Base-by-base conservation (phyloP, 2,888 invertebrate species). In the Caenorhabditis panamensis region DNA sequence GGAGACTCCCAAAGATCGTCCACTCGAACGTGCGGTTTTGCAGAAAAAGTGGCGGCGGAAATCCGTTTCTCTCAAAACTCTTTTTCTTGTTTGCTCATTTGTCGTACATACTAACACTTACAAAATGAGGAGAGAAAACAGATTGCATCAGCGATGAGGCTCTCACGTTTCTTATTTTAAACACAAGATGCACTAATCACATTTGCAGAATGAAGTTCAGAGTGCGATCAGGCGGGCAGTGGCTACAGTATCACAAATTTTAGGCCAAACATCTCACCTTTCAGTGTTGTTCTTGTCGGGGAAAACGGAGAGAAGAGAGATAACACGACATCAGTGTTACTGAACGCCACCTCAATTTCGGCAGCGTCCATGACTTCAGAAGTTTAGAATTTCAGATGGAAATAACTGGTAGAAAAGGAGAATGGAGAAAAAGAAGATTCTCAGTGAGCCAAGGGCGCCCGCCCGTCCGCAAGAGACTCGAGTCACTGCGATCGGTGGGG, bases 291-390 rank as follows among this genome's bases (percentile, higher is more conserved):
- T 58, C 44, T 71, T 13, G 51, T 8, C 18, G 71, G 68, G 2
- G 77, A 62, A 18, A 81, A 81, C 2, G 75, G 80, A 54, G 83
- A 82, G 28, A 84, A 79, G 20, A 86, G 47, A 1, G 86, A 86
- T 13, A 86, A 56, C 11, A 86, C 83, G 18, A 86, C 28, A 44
- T 84, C 83, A 18, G 81, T 69, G 20, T 84, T 80, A 41, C 58
- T 76, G 61, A 86, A 78, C 63, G 82, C 73, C 28, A 86, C 77
- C 54, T 84, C 83, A 47, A 86, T 73, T 58, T 83, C 83, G 51
- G 86, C 86, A 9, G 86, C 86, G 67, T 84, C 79, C 81, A 84
- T 82, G 31, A 11, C 31, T 47, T 2, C 18, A 18, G 31, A 24
- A 37, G 49, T 59, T 28, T 26, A 16, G 28, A 41, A 47, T 22